A percentile compares a stretch with the other conserved stretches of the same genome.
phyloP scores from a whole-genome alignment of 2,888 invertebrate genomes.

The Netelia inedita region DNA sequence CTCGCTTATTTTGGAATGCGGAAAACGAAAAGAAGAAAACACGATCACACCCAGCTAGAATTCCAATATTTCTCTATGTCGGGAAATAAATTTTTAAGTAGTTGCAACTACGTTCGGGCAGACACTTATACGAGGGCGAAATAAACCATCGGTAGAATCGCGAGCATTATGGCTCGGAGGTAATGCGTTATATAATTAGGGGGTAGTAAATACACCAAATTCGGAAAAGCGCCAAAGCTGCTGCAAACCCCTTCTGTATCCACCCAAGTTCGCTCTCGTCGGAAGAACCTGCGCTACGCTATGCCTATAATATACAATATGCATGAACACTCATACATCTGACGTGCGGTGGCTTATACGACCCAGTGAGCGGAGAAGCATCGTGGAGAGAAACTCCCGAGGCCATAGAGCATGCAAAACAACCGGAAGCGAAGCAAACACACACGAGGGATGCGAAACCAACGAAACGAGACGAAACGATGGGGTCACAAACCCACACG shows the following conservation, averaged over 20 bases:
- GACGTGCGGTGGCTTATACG: slow-evolving; percentile 18
- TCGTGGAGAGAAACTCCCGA: slow-evolving; percentile 27
- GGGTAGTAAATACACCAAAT: slow-evolving; percentile 15
- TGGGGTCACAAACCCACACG: slow-evolving; percentile 2
- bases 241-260: slow-evolving; percentile 19
- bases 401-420: slow-evolving; percentile 43
- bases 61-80: not conserved
- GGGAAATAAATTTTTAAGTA: not conserved
- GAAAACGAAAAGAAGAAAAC: too few species aligned
- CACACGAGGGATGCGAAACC: not conserved
- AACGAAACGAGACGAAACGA: slow-evolving; percentile 20
- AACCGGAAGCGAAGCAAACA: slow-evolving; percentile 12
- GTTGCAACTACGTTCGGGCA: not conserved
- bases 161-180: slow-evolving; percentile 5
- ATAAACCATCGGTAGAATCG: not conserved
- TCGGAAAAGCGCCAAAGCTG: slow-evolving; percentile 12
- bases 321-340: not conserved
- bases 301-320: slow-evolving; percentile 1
- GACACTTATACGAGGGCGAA: slow-evolving; percentile 7
- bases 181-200: slow-evolving; percentile 19
- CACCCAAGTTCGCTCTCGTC: not conserved
- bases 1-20: too few species aligned
- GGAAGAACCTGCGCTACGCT: not conserved
- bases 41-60: not conserved
- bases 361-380: slow-evolving; percentile 14